Conservation (phyloP, 2,113 vertebrate species). For the Perca fluviatilis region DNA sequence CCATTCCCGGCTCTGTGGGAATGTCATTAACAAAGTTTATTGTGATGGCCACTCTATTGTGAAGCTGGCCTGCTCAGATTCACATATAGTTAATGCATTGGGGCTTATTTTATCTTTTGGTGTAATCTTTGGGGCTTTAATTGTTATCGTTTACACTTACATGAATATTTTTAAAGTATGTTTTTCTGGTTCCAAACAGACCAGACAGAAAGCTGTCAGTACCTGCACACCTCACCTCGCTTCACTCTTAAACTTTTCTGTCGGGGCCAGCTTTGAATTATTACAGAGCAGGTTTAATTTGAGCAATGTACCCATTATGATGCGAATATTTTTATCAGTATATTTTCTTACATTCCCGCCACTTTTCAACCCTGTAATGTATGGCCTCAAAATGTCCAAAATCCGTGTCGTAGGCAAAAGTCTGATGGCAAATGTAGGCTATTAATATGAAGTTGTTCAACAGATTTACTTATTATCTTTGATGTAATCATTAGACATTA, state of each 20-base stretch:
- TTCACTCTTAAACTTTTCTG: constrained; percentile 15
- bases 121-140: not conserved
- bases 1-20: constrained; percentile 1
- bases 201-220: no score
- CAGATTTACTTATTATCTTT: no score
- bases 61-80: constrained; percentile 28
- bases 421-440: not conserved
- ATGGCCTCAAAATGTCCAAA: constrained; percentile 25
- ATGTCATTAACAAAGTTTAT: constrained; percentile 25
- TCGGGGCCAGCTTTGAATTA: not conserved
- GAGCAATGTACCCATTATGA: accelerated
- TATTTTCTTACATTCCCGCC: constrained; percentile 22
- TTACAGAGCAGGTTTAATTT: constrained; percentile 6
- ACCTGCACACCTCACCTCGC: no score
- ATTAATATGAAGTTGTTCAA: no score
- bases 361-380: constrained; percentile 28
- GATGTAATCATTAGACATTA: no score
- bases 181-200: not conserved
- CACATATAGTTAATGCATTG: no score
- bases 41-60: constrained; percentile 36
- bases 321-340: not conserved
- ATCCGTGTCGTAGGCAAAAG: constrained; percentile 29
- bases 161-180: not conserved
- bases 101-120: no score
- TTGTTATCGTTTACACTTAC: not conserved